phyloP scores from a whole-genome alignment of 2,113 vertebrate species.

The Xerus inauris region DNA sequence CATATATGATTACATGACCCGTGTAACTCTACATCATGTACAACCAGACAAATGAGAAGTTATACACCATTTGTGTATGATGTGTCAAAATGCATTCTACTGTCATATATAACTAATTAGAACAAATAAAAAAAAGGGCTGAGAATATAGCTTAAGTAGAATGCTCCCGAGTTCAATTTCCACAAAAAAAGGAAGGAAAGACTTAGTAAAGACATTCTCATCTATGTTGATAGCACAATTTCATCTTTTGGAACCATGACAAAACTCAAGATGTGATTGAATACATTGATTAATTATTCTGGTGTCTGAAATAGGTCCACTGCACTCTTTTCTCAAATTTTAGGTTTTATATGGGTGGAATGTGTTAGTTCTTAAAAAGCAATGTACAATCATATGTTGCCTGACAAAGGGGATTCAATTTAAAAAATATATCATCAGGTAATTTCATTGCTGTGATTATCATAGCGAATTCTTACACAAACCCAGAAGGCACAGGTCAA shows the following conservation, averaged over 20 bases:
- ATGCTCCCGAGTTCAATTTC: background rate
- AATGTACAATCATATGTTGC: background rate
- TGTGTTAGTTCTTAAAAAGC: constrained; percentile 2
- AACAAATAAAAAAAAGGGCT: background rate
- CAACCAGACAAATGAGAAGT: too few species aligned
- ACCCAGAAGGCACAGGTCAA: background rate
- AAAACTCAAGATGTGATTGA: constrained; percentile 3
- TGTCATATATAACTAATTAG: too few species aligned
- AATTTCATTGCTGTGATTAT: background rate
- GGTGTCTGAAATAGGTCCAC: background rate
- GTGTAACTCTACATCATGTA: too few species aligned
- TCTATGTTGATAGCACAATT: background rate
- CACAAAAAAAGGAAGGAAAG: background rate
- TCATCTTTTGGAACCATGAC: background rate
- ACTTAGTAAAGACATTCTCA: constrained; percentile 14
- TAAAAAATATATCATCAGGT: background rate
- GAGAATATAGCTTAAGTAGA: background rate
- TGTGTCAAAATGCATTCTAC: too few species aligned
- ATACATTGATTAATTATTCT: constrained; percentile 28
- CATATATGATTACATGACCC: too few species aligned
- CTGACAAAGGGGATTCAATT: background rate
- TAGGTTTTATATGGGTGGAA: background rate
- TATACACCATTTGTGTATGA: too few species aligned
- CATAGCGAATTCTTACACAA: background rate
- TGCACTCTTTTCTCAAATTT: constrained; percentile 25